phyloP scores from a whole-genome alignment of 2,113 vertebrate species.

The Holacanthus passer region DNA sequence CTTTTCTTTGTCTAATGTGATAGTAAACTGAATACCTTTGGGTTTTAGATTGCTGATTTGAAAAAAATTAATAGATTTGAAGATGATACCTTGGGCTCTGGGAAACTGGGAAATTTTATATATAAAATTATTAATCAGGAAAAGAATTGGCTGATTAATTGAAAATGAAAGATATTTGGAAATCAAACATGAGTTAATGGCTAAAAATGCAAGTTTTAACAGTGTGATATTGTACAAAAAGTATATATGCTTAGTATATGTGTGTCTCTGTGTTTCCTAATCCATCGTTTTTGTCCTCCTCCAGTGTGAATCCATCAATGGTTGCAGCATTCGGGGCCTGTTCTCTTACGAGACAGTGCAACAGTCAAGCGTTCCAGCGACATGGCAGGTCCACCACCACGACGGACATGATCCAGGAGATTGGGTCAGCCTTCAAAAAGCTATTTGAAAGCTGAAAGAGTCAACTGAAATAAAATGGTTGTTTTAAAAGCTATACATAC shows the following conservation, averaged over 20 bases:
- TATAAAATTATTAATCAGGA: too few species aligned
- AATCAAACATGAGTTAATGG: not conserved
- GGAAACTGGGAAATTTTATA: not conserved
- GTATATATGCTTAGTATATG: not conserved
- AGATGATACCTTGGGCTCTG: not conserved
- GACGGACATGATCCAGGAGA: constrained; percentile 94
- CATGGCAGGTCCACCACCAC: constrained; percentile 93
- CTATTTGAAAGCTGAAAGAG: constrained; percentile 91
- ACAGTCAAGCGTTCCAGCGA: constrained; percentile 93
- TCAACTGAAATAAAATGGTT: not conserved
- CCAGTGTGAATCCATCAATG: constrained; percentile 88
- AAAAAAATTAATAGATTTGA: too few species aligned
- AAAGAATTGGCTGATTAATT: not conserved
- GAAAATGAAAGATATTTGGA: not conserved
- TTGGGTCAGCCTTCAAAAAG: constrained; percentile 91
- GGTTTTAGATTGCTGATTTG: not conserved
- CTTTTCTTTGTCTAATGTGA: not conserved
- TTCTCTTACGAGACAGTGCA: constrained; percentile 92
- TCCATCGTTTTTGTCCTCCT: not conserved
- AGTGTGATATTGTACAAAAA: not conserved
- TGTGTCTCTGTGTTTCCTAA: constrained; percentile 1
- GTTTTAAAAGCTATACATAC: constrained; percentile 12
- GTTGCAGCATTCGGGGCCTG: constrained; percentile 94
- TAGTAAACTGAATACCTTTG: not conserved
- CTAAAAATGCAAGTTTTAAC: not conserved